These are phyloP conservation scores for Apis laboriosa DNA, from an alignment of 1,140 invertebrate genomes.

Conservation along the genomic window DNA sequence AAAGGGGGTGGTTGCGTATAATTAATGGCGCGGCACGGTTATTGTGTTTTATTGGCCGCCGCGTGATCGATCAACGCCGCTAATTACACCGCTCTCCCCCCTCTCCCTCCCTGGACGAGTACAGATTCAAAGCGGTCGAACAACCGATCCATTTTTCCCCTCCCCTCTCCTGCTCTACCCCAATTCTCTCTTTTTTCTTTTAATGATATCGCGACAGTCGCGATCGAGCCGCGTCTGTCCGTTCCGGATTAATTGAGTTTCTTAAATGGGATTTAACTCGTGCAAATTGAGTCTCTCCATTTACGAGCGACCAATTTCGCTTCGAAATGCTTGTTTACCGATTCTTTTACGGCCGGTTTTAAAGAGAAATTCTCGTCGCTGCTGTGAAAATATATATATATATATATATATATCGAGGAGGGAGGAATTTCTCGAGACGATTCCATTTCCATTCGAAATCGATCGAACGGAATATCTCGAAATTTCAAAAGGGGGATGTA, in stretches of 20 bases:
- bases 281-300: slow-evolving; percentile 8
- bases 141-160: not conserved
- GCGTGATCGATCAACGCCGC: slow-evolving; percentile 38
- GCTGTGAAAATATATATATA: too few species aligned
- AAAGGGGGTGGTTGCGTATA: slow-evolving; percentile 27
- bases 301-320: not conserved
- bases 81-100: slow-evolving; percentile 12
- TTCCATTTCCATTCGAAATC: too few species aligned
- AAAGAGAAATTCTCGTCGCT: too few species aligned
- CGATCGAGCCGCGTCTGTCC: not conserved
- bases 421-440: too few species aligned
- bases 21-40: slow-evolving; percentile 39
- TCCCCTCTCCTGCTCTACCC: not conserved
- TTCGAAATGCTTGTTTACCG: not conserved
- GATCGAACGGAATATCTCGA: too few species aligned
- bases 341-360: not conserved
- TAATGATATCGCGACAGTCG: not conserved
- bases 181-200: not conserved
- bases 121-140: slow-evolving; percentile 5
- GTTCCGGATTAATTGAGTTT: slow-evolving; percentile 7
- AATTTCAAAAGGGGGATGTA: too few species aligned
- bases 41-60: slow-evolving; percentile 46
- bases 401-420: too few species aligned
- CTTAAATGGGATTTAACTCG: not conserved
- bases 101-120: not conserved